phyloP scores from a whole-genome alignment of 2,797 vertebrate species.

The Alca torda region DNA sequence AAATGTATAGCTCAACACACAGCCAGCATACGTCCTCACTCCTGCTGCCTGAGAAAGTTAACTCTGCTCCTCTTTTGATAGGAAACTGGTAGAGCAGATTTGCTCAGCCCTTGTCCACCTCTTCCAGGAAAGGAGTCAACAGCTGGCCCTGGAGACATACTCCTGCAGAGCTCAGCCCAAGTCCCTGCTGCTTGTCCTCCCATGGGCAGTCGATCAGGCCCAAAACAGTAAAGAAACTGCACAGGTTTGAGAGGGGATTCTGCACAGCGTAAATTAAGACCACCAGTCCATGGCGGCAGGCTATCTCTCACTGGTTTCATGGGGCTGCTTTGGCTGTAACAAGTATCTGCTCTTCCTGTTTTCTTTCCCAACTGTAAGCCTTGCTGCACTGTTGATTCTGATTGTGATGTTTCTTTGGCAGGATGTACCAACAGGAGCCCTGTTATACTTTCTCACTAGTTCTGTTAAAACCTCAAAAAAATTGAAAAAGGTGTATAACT shows the following conservation, averaged over 20 bases:
- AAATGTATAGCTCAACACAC: not conserved
- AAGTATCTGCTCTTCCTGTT: not conserved
- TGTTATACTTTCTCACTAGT: not conserved
- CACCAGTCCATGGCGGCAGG: not conserved
- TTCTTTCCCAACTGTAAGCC: not conserved
- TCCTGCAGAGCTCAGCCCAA: not conserved
- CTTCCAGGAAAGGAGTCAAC: not conserved
- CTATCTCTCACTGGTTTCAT: not conserved
- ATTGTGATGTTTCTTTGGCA: not conserved
- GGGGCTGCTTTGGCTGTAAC: not conserved
- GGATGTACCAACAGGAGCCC: not conserved
- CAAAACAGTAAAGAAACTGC: not conserved
- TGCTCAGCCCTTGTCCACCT: not conserved
- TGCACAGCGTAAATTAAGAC: not conserved
- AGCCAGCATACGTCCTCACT: fast-evolving
- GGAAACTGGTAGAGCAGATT: not conserved
- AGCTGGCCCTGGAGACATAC: not conserved
- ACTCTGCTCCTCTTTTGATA: not conserved
- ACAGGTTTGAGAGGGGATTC: not conserved
- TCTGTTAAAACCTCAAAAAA: not conserved
- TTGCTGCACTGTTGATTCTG: not conserved
- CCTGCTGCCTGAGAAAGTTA: not conserved
- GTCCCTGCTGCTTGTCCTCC: not conserved
- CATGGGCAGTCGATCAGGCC: not conserved
- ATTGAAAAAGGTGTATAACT: fast-evolving